These are phyloP conservation scores for Drosophila guanche DNA, from an alignment of 1,140 invertebrate species.

Conservation along the genomic window DNA sequence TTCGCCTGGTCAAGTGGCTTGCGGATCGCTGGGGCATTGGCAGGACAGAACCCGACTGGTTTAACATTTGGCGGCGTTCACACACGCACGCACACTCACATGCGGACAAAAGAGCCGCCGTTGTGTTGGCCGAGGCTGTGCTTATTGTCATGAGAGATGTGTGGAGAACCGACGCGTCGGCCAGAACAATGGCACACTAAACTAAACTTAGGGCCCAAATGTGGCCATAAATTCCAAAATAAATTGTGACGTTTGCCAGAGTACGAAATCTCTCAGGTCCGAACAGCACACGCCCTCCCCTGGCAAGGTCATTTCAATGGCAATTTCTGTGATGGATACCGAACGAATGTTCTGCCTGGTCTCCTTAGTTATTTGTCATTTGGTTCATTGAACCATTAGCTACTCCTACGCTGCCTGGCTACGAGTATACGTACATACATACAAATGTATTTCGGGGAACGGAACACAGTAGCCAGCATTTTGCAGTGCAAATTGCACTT, in stretches of 20 bases:
- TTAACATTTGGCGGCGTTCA: slow-evolving; percentile 52
- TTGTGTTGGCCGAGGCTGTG: slow-evolving; percentile 45
- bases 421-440: slow-evolving; percentile 9
- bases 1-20: slow-evolving; percentile 63
- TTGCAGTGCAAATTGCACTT: slow-evolving; percentile 54
- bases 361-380: slow-evolving; percentile 15
- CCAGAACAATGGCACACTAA: slow-evolving; percentile 77
- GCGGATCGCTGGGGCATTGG: slow-evolving; percentile 48
- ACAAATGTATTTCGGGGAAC: slow-evolving; percentile 42
- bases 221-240: slow-evolving; percentile 65
- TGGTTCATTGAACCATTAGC: slow-evolving; percentile 65
- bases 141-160: slow-evolving; percentile 70
- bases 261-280: slow-evolving; percentile 24
- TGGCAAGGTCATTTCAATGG: slow-evolving; percentile 65
- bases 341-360: slow-evolving; percentile 6
- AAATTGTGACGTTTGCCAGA: slow-evolving; percentile 53
- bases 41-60: slow-evolving; percentile 59
- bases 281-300: slow-evolving; percentile 12
- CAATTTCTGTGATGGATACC: slow-evolving; percentile 33
- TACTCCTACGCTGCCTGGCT: slow-evolving; percentile 42
- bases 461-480: slow-evolving; percentile 61
- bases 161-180: slow-evolving; percentile 55
- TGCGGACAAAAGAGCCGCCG: slow-evolving; percentile 43
- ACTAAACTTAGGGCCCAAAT: slow-evolving; percentile 58
- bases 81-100: not conserved